Base-by-base conservation (phyloP, 2,113 vertebrate species). In the Limanda limanda region DNA sequence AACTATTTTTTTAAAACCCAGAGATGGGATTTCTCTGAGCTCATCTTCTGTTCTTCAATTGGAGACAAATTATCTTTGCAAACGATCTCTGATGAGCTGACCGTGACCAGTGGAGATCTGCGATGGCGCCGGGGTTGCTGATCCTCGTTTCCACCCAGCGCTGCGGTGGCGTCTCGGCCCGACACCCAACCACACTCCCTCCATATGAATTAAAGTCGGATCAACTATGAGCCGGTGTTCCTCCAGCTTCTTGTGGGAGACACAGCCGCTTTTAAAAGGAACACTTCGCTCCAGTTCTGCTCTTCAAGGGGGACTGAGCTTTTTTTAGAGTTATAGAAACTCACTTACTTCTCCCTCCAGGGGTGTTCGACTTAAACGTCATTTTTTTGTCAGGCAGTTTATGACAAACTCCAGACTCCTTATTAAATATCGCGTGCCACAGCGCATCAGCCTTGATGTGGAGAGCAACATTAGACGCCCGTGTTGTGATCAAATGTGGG, bases 391-490 rank as follows among this genome's bases (percentile, higher is more conserved):
- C 90, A 88, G 73, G 84, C 78, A 42, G 69, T 81, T 84, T 73
- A 51, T 85, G 79, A 88, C 90, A 92, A 90, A 92, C 89, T 87
- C 90, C 84, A 78, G 76, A 90, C 81, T 87, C 57, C 61, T 86
- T 82, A 83, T 83, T 86, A 85, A 89, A 84, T 64, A 73, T 47
- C 14, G 35, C 86, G 52, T 90, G 90, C 91, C 85, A 73, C 85
- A 71, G 72, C 88, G 75, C 88, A 79, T 89, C 91, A 92, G 58
- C 83, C 83, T 86, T 91, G 86, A 88, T 88, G 88, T 65, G 63
- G 76, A 70, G 74, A 84, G 75, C 85, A 65, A 74, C 83, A 81
- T 88, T 88, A 81, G 88, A 89, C 47, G 84, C 62, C 69, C 69
- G 68, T 24, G 12, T 61, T 48, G 60, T 88, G 90, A 92, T 91